Conservation (phyloP, 2,113 vertebrate species). For the Axis porcinus region DNA sequence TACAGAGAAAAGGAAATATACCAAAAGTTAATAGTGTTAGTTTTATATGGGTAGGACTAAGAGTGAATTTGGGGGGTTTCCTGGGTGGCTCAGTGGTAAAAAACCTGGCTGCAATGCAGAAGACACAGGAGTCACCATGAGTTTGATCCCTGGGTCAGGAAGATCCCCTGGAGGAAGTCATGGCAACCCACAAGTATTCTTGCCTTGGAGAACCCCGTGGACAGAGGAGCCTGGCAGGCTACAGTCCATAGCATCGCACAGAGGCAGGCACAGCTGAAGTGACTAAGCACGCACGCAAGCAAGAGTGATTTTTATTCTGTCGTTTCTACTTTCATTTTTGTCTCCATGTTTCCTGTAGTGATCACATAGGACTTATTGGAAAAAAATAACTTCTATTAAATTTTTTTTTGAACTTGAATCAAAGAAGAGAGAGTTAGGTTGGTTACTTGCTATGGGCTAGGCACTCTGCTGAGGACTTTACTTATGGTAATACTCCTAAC, state of each 20-base stretch:
- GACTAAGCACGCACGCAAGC: background rate
- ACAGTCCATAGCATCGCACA: background rate
- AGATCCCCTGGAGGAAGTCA: background rate
- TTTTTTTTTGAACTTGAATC: background rate
- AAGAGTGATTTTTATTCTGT: background rate
- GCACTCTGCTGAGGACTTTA: background rate
- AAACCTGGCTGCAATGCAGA: background rate
- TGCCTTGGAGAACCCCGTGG: background rate
- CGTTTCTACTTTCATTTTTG: background rate
- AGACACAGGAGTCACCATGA: background rate
- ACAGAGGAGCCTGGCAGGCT: background rate
- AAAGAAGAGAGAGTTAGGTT: background rate
- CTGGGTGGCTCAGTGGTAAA: background rate
- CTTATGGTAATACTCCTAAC: background rate
- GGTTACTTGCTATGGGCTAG: background rate
- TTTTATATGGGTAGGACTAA: background rate
- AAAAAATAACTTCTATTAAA: constrained; percentile 23
- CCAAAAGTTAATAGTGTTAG: background rate
- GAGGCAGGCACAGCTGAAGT: background rate
- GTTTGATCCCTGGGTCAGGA: background rate
- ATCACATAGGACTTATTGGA: background rate
- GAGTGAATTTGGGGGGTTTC: background rate
- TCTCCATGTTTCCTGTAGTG: background rate
- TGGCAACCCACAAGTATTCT: background rate
- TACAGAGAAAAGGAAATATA: background rate